phyloP scores from a whole-genome alignment of 1,140 invertebrate genomes.

The Neodiprion pinetum region DNA sequence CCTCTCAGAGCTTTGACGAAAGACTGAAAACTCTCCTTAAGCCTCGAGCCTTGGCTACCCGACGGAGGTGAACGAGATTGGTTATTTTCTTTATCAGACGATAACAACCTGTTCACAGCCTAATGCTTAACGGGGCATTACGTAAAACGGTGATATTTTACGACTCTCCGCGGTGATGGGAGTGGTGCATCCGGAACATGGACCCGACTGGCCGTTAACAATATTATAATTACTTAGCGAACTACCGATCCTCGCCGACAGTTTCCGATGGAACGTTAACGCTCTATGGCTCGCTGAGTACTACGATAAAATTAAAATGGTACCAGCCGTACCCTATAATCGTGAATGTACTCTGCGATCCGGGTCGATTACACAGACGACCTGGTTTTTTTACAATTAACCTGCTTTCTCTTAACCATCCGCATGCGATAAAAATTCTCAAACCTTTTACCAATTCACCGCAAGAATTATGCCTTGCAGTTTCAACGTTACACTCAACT shows the following conservation, averaged over 20 bases:
- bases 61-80: too few species aligned
- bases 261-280: slow-evolving; percentile 1
- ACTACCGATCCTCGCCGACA: slow-evolving; percentile 16
- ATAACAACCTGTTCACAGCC: background rate
- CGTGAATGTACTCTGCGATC: too few species aligned
- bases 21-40: too few species aligned
- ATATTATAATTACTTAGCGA: slow-evolving; percentile 14
- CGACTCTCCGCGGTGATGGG: slow-evolving; percentile 44
- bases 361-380: too few species aligned
- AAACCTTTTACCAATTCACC: too few species aligned
- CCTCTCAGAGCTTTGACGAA: too few species aligned
- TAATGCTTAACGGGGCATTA: slow-evolving; percentile 23
- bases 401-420: too few species aligned
- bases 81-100: background rate
- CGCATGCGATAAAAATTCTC: too few species aligned
- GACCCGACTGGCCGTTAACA: slow-evolving; percentile 1
- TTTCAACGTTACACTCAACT: too few species aligned
- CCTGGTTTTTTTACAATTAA: too few species aligned
- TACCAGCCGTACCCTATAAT: background rate
- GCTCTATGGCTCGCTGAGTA: background rate
- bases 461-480: too few species aligned
- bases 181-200: slow-evolving; percentile 47
- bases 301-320: background rate
- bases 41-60: too few species aligned
- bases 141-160: slow-evolving; percentile 39